phyloP scores from a whole-genome alignment of 2,113 vertebrate genomes.

The Erpornis zantholeuca region DNA sequence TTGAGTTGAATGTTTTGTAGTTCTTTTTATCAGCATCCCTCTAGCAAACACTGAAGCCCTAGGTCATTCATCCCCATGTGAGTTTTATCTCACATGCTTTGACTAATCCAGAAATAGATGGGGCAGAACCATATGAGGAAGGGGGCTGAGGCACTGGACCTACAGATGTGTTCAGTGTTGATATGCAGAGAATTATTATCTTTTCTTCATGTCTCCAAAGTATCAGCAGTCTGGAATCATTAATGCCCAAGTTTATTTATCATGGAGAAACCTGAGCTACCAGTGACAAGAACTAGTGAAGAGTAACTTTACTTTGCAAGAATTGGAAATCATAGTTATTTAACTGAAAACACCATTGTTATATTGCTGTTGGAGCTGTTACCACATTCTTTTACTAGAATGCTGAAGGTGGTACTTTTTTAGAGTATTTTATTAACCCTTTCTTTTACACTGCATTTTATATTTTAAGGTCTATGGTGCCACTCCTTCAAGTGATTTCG shows the following conservation, averaged over 20 bases:
- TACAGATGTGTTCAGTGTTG: background rate
- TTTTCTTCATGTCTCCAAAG: background rate
- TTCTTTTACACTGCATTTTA: background rate
- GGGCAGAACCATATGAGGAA: background rate
- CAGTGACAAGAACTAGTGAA: background rate
- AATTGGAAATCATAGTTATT: background rate
- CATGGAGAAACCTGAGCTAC: background rate
- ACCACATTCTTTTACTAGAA: background rate
- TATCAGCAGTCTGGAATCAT: background rate
- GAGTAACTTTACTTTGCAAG: background rate
- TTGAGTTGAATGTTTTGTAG: background rate
- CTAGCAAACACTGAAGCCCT: background rate
- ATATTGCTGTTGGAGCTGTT: background rate
- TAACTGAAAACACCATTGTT: background rate
- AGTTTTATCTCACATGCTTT: background rate
- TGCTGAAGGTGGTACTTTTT: background rate
- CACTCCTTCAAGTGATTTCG: conserved; percentile 92
- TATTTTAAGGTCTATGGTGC: conserved; percentile 87
- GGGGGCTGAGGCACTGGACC: background rate
- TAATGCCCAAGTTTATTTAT: background rate
- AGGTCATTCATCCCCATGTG: background rate
- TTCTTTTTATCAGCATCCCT: background rate
- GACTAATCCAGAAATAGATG: background rate
- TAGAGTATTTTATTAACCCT: background rate
- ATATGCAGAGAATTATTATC: background rate